Evolutionary conservation across 2,888 invertebrate species (phyloP).

Genomic region (Clunio marinus): DNA sequence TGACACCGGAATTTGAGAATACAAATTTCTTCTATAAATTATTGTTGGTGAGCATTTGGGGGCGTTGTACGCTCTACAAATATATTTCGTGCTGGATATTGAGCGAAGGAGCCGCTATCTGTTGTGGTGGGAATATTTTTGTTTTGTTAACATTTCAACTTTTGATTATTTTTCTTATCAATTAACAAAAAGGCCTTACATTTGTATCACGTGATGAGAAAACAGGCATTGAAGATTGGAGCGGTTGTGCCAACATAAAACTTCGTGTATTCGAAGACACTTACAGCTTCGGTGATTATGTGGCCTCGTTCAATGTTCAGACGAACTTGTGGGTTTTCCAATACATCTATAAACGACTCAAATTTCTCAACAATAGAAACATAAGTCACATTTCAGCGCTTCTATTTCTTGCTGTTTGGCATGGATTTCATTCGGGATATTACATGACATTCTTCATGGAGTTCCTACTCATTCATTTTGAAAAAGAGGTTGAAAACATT

Average conservation of each 20-base stretch:
- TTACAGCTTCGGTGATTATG: slow-evolving; percentile 79
- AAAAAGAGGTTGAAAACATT: slow-evolving; percentile 75
- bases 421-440: slow-evolving; percentile 91
- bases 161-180: slow-evolving; percentile 44
- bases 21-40: slow-evolving; percentile 58
- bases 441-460: slow-evolving; percentile 90
- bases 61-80: slow-evolving; percentile 78
- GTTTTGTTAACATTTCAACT: neutral
- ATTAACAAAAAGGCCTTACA: slow-evolving; percentile 75
- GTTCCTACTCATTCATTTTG: slow-evolving; percentile 79
- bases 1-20: slow-evolving; percentile 59
- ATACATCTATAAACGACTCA: slow-evolving; percentile 89
- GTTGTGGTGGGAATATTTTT: slow-evolving; percentile 53
- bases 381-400: slow-evolving; percentile 80
- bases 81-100: slow-evolving; percentile 93
- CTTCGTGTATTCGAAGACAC: slow-evolving; percentile 77
- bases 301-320: slow-evolving; percentile 90
- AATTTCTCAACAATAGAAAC: slow-evolving; percentile 78
- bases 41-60: slow-evolving; percentile 75
- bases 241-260: slow-evolving; percentile 86
- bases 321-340: slow-evolving; percentile 93
- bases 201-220: slow-evolving; percentile 56
- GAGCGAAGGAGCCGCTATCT: slow-evolving; percentile 70
- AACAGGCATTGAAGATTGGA: slow-evolving; percentile 77
- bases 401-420: slow-evolving; percentile 90